Percentiles rank a stretch among this genome's conserved stretches.
phyloP scores from a whole-genome alignment of 2,888 invertebrate genomes.

The Synanthedon vespiformis region DNA sequence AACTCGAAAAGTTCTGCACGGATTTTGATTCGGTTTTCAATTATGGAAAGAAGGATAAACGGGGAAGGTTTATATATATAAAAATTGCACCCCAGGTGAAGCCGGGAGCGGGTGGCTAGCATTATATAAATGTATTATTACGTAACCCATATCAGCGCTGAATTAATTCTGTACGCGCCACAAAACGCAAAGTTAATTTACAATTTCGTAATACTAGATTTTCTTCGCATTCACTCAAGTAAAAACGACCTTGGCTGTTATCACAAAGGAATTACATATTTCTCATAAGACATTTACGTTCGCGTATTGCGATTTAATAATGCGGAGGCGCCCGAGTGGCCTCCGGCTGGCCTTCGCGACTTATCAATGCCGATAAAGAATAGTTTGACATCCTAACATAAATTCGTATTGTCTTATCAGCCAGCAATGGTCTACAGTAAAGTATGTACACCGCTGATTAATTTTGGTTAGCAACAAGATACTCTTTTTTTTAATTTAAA shows the following conservation, averaged over 20 bases:
- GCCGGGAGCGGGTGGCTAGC: no score
- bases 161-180: no score
- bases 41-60: no score
- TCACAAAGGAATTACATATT: not conserved
- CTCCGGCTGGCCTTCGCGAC: constrained; percentile 45
- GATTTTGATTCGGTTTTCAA: no score
- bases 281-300: not conserved
- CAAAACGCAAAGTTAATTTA: not conserved
- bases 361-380: constrained; percentile 62
- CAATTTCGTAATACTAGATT: not conserved
- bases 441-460: constrained; percentile 36
- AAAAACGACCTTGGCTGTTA: not conserved
- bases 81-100: no score
- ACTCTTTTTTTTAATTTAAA: constrained; percentile 22
- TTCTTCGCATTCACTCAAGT: not conserved
- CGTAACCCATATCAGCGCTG: no score
- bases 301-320: not conserved
- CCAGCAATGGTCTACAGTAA: constrained; percentile 35
- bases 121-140: no score
- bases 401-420: constrained; percentile 65
- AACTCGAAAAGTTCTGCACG: no score
- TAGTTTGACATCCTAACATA: constrained; percentile 64
- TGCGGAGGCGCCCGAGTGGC: constrained; percentile 15
- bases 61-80: no score
- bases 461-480: constrained; percentile 50